These are phyloP conservation scores for Temnothorax unifasciatus DNA, from an alignment of 2,888 invertebrate species.

Conservation along the genomic window DNA sequence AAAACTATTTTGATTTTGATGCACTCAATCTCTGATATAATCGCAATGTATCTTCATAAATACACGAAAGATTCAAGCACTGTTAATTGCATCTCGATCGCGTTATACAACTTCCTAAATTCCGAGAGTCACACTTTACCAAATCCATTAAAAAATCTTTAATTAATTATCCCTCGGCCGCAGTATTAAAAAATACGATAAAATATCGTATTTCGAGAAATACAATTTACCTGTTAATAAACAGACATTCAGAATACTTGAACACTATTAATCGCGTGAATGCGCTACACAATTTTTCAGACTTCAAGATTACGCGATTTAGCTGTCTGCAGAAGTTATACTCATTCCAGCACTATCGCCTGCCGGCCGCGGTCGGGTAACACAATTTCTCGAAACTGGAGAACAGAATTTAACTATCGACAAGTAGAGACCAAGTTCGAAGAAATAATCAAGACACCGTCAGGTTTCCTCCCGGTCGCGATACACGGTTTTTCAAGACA, in stretches of 20 bases:
- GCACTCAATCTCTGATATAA: neutral
- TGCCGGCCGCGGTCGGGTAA: neutral
- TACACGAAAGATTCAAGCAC: neutral
- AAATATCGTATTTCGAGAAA: neutral
- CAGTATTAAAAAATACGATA: no score
- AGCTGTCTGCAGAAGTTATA: neutral
- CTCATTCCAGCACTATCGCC: neutral
- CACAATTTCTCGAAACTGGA: slow-evolving; percentile 10
- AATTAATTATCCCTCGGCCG: neutral
- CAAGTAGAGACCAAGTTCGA: neutral
- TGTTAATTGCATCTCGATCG: neutral
- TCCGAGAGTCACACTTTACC: neutral
- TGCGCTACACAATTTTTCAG: slow-evolving; percentile 3
- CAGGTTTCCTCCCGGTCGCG: no score
- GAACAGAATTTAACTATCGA: neutral
- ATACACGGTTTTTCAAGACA: neutral
- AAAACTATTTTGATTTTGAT: neutral
- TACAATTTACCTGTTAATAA: neutral
- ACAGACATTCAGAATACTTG: neutral
- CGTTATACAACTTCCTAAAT: neutral
- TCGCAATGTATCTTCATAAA: neutral
- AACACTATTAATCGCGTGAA: slow-evolving; percentile 18
- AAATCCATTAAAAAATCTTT: neutral
- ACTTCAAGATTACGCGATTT: neutral
- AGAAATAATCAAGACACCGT: neutral